Percentiles rank a stretch among this genome's conserved stretches.
Conservation (phyloP, 2,888 invertebrate genomes). For the Scaeva pyrastri region DNA sequence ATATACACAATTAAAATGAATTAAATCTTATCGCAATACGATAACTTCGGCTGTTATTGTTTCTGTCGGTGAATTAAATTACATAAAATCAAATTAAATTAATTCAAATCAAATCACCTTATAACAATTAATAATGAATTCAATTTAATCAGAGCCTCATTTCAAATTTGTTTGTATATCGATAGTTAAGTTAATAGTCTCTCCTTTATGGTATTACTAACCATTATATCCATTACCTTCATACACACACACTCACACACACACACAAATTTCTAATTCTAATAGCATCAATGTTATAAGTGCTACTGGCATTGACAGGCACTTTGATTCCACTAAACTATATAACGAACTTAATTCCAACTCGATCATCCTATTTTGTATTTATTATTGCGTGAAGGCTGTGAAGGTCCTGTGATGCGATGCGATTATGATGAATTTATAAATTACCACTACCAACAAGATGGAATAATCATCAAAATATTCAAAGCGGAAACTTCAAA, state of each 20-base stretch:
- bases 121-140: constrained; percentile 45
- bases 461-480: background rate
- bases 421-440: background rate
- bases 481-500: constrained; percentile 5
- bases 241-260: background rate
- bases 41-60: too few relatives aligned
- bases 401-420: constrained; percentile 6
- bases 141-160: constrained; percentile 51
- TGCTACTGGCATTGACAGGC: constrained; percentile 42
- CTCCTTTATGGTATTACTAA: background rate
- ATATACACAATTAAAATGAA: too few relatives aligned
- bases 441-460: background rate
- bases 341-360: constrained; percentile 49
- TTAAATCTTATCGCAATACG: too few relatives aligned
- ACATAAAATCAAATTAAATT: constrained; percentile 9
- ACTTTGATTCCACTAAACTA: constrained; percentile 60
- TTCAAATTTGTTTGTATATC: constrained; percentile 6
- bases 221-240: background rate
- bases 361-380: constrained; percentile 49
- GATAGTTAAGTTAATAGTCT: background rate
- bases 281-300: constrained; percentile 52
- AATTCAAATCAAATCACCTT: constrained; percentile 41
- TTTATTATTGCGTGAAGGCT: constrained; percentile 52
- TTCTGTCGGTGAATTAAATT: background rate
- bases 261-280: background rate